Conservation (phyloP, 23 tunicate genomes). For the Botrylloides violaceus region DNA sequence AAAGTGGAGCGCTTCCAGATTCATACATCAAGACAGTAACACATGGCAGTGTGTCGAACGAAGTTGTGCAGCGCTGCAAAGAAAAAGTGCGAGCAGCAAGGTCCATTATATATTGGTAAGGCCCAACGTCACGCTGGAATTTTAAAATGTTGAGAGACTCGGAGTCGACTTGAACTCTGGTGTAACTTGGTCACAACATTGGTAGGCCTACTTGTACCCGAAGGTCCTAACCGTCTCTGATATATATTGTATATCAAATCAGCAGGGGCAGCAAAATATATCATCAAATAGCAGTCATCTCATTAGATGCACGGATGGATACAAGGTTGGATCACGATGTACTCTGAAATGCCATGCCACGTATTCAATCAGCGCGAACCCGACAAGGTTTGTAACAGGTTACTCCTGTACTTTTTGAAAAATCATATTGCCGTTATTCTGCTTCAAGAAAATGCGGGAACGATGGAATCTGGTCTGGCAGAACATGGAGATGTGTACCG, state of each 20-base stretch:
- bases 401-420: too few relatives aligned
- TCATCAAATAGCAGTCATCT: neutral
- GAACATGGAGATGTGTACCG: neutral
- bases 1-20: neutral
- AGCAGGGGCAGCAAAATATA: too few relatives aligned
- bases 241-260: too few relatives aligned
- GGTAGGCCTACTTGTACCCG: too few relatives aligned
- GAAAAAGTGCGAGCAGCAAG: too few relatives aligned
- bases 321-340: slow-evolving; percentile 6
- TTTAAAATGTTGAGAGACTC: too few relatives aligned
- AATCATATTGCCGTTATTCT: neutral
- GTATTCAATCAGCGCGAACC: neutral
- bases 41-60: slow-evolving; percentile 12
- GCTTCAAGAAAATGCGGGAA: neutral
- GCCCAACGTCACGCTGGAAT: too few relatives aligned
- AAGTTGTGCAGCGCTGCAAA: slow-evolving; percentile 12
- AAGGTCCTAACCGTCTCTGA: too few relatives aligned
- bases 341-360: slow-evolving; percentile 20
- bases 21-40: neutral
- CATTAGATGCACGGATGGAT: slow-evolving; percentile 8
- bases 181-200: too few relatives aligned
- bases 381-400: neutral
- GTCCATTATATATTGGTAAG: too few relatives aligned
- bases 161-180: too few relatives aligned
- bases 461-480: neutral